Evolutionary conservation across 2,113 vertebrate genomes (phyloP).

Genomic region (Cinclus mexicanus): DNA sequence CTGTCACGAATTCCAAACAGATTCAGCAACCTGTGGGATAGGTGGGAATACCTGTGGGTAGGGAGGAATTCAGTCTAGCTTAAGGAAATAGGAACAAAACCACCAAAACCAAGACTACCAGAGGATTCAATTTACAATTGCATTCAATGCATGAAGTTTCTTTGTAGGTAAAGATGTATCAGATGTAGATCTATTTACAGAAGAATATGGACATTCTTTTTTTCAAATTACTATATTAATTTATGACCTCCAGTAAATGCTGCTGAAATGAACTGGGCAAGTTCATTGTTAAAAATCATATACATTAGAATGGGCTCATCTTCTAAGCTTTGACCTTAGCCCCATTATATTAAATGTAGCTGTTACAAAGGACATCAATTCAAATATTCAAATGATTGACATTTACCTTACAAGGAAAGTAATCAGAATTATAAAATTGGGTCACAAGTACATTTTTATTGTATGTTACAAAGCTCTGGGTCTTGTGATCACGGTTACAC

Average conservation of each 20-base stretch:
- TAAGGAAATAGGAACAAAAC: not conserved
- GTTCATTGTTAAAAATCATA: not conserved
- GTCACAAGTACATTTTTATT: not conserved
- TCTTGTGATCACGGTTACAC: constrained; percentile 59
- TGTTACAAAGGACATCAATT: not conserved
- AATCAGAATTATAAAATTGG: not conserved
- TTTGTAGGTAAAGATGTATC: not conserved
- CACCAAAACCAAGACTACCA: not conserved
- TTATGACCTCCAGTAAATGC: not conserved
- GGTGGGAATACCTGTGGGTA: not conserved
- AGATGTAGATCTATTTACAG: not conserved
- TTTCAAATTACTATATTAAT: not conserved
- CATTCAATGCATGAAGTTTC: not conserved
- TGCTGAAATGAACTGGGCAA: not conserved
- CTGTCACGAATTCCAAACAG: not conserved
- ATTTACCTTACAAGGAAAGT: not conserved
- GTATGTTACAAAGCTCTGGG: not conserved
- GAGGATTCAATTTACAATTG: not conserved
- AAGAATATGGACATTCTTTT: not conserved
- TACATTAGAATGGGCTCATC: not conserved
- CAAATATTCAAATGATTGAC: not conserved
- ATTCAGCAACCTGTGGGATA: not conserved
- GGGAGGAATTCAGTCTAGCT: not conserved
- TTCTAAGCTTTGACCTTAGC: not conserved
- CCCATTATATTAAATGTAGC: not conserved